Percentiles rank a stretch among this genome's conserved stretches.
Evolutionary conservation across 1,140 invertebrate species (phyloP).

Genomic region (Neuroterus valhalla): DNA sequence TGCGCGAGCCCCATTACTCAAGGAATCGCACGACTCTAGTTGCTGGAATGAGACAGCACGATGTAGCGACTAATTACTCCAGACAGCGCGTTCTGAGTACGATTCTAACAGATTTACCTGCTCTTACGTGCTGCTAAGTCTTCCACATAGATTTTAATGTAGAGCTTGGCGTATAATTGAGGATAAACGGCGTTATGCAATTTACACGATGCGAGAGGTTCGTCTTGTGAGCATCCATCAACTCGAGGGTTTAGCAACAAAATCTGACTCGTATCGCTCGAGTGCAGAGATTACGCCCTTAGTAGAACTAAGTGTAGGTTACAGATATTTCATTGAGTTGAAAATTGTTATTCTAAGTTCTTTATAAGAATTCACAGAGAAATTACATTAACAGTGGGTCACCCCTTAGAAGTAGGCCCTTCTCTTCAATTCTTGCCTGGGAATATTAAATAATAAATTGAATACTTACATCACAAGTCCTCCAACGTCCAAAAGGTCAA

Average conservation of each 20-base stretch:
- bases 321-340: not conserved
- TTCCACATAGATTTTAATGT: conserved; percentile 42
- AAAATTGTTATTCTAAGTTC: no score
- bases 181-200: conserved; percentile 55
- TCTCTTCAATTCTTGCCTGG: no score
- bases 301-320: not conserved
- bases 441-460: no score
- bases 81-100: conserved; percentile 34
- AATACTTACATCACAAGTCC: no score
- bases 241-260: conserved; percentile 22
- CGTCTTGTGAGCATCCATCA: conserved; percentile 13
- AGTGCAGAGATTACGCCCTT: not conserved
- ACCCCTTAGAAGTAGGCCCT: no score
- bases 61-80: conserved; percentile 50
- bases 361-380: no score
- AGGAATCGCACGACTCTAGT: conserved; percentile 46
- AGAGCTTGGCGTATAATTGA: conserved; percentile 47
- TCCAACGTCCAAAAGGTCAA: no score
- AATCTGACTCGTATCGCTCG: not conserved
- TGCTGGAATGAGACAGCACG: conserved; percentile 33
- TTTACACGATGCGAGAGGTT: conserved; percentile 53
- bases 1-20: conserved; percentile 44
- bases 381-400: no score
- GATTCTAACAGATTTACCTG: conserved; percentile 47
- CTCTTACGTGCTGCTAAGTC: conserved; percentile 32